These are phyloP conservation scores for Botia almorhae DNA, from an alignment of 2,797 vertebrate species.

Conservation along the genomic window DNA sequence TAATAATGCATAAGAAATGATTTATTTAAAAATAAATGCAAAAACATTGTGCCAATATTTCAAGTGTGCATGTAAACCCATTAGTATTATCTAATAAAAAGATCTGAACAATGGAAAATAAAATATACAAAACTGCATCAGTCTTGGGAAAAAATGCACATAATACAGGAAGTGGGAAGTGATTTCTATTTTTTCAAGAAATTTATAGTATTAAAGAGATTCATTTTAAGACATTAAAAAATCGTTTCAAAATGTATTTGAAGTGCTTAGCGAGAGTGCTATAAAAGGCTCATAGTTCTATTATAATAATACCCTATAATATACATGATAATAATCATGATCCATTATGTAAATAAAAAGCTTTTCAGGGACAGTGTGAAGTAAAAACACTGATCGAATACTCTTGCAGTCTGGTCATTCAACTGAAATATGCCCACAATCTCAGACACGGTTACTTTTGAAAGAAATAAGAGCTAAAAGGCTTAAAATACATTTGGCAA, in stretches of 20 bases:
- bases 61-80: neutral
- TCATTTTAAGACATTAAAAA: neutral
- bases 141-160: neutral
- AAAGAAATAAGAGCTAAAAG: neutral
- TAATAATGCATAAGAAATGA: neutral
- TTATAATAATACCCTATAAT: too few relatives aligned
- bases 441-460: neutral
- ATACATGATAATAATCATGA: neutral
- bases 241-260: neutral
- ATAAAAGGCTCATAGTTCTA: neutral
- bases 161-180: neutral
- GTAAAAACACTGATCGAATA: too few relatives aligned
- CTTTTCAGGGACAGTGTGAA: neutral
- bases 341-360: neutral
- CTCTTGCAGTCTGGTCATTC: neutral
- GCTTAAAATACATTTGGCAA: too few relatives aligned
- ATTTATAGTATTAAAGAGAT: too few relatives aligned
- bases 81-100: neutral
- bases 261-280: conserved; percentile 1
- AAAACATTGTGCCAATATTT: neutral
- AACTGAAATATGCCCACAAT: neutral
- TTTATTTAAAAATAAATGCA: too few relatives aligned
- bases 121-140: neutral
- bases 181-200: neutral
- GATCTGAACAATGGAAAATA: too few relatives aligned